Evolutionary conservation across 2,113 vertebrate species (phyloP), one percentile per base, ranked within the genome.

Genomic region (Tupaia tana): DNA sequence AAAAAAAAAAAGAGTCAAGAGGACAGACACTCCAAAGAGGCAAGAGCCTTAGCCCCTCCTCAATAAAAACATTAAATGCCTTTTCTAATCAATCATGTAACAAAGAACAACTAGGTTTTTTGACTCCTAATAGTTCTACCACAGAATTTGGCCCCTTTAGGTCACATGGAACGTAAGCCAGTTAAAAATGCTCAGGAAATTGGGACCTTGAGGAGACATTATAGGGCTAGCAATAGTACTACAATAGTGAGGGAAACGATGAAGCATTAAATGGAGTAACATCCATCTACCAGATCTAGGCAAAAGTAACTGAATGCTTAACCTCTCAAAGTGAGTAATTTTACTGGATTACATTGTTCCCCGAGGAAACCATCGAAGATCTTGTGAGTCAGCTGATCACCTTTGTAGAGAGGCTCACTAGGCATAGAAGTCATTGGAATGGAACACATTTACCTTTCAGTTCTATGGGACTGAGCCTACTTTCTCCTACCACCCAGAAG

Each of bases 221-320:
- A 13, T 25, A 3, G 54, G 15, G 1, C 9, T 29, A 10, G 2
- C 66, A 66, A 66, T 14, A n/a, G 3, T 61, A 16, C 6, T 29
- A 56, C 24, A 43, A 43, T 43, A 43, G 43, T 43, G 11, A 34
- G 78, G 19, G 22, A 64, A 20, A 84, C 10, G 11, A 24, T 12
- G 1, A 5, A 29, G 13, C 61, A 20, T 31, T 59, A 31, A 10
- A 54, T 54, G 5, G 74, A 15, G 22, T 19, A 78, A 25, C 14
- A 29, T 9, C 7, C 84, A 14, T 34, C 27, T 66, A 63, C 12
- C n/a, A 43, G 16, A 66, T 67, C 69, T 67, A 58, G 6, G 34
- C 31, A 71, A 12, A 84, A 90, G 20, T 73, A 56, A 77, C 20
- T 88, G 81, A 70, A 90, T 81, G 66, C 52, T 54, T 90, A 91